These are phyloP conservation scores for Patella caerulea DNA, from an alignment of 2,888 invertebrate species.

Conservation along the genomic window DNA sequence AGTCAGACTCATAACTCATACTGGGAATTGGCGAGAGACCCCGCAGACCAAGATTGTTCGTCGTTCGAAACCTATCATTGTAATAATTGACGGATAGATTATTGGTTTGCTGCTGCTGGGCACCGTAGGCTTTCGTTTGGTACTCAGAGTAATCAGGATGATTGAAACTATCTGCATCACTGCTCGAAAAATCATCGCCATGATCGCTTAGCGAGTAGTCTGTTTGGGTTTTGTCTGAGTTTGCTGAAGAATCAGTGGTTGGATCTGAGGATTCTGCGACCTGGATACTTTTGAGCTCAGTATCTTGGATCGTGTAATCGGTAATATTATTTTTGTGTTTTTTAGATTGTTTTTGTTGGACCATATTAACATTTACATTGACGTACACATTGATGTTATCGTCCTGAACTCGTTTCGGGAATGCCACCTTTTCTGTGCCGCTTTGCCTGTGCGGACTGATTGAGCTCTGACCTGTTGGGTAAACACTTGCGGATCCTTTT, in stretches of 20 bases:
- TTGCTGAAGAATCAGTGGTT: too few species aligned
- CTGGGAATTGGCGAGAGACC: not conserved
- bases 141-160: not conserved
- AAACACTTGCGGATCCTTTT: too few species aligned
- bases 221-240: too few species aligned
- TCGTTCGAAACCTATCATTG: not conserved
- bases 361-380: not conserved
- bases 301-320: not conserved
- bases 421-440: too few species aligned
- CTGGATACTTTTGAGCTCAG: not conserved
- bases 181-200: not conserved
- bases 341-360: not conserved
- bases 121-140: not conserved
- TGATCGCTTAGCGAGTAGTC: not conserved
- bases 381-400: slow-evolving; percentile 1
- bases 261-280: too few species aligned
- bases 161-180: not conserved
- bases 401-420: not conserved
- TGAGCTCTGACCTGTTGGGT: too few species aligned
- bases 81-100: not conserved
- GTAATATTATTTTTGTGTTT: not conserved
- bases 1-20: not conserved
- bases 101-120: not conserved
- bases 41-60: not conserved
- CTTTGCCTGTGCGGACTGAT: too few species aligned